Base-by-base conservation (phyloP, 2,797 vertebrate genomes). In the Bradypus variegatus region DNA sequence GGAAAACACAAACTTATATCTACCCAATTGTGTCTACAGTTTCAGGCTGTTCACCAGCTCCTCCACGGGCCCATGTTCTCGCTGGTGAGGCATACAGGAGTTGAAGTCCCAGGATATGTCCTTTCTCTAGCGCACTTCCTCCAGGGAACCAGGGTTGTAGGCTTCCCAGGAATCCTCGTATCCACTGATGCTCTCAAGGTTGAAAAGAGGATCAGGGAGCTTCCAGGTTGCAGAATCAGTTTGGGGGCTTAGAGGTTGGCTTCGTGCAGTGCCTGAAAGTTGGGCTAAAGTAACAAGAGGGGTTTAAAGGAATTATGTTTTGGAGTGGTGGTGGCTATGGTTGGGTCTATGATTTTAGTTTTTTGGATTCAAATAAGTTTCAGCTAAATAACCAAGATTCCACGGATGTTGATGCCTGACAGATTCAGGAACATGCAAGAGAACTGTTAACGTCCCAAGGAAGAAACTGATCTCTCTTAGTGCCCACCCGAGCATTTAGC, bases 271-370 rank as follows among this genome's bases (percentile, higher is more conserved):
- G 9, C 31, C 89, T 23, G 16, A 50, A 78, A 88, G 50, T 76
- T 80, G n/a, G 21, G 21, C 78, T 91, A 58, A 89, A 86, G 64
- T 25, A 45, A 82, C n/a, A 91, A 58, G 62, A 93, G 64, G 67
- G 5, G 5, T 83, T 94, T 55, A 16, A 69, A 80, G 50, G 62
- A 73, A 31, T 58, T 48, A 33, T 25, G 23, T 91, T 83, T 86
- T 64, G 38, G 29, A 69, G 18, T 45, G 27, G 53, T 65, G 9
- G 45, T 88, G 21, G 10, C 41, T 27, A n/a, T 27, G 15, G 23
- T 50, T 53, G 50, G 64, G 50, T 48, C 73, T 89, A 2, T 69
- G 62, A 72, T 58, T 91, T 89, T 53, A 80, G 16, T 27, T 88
- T 29, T 91, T 58, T 84, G 31, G 45, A 58, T 78, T 81, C 27